Evolutionary conservation across 2,797 vertebrate genomes (phyloP), one percentile per base, ranked within the genome.

Genomic region (Alectoris magna): DNA sequence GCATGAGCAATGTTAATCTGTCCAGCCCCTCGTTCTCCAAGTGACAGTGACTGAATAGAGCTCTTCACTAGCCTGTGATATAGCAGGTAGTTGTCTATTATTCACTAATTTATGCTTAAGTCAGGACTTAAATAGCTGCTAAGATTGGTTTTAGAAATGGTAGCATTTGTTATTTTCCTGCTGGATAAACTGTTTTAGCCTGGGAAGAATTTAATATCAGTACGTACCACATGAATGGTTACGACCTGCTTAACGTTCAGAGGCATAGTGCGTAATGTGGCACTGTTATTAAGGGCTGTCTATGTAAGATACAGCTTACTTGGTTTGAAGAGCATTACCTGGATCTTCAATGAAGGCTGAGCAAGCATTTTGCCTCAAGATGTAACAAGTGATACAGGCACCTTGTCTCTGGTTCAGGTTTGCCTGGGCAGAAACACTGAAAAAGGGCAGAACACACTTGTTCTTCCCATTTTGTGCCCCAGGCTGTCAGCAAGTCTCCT

Each of bases 311-410:
- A 23, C 21, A 6, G 80, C 87, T 89, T 34, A 13, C n/a, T 71
- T 64, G 38, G 21, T 31, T 55, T 68, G 89, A 71, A 51, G 59
- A 95, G 49, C 58, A 58, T 82, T 58, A 29, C 36, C 11, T 84
- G 77, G 18, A 41, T 55, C 55, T 85, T 80, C 27, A 48, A 12
- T 69, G 63, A 72, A 80, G 36, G 46, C 60, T 73, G 51, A 84
- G 60, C 39, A 79, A 88, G 43, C 10, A 59, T 90, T 84, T 94
- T 95, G 88, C 68, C 13, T 93, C 86, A 94, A 93, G 77, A 78
- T 93, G 88, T 91, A 41, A 75, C 26, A 78, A 70, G 43, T 60
- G 63, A 56, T 79, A 22, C 26, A 76, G 41, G 29, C 63, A 88
- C 84, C 88, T 84, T 84, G 80, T 60, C 56, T 88, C 84, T 75